A percentile compares a stretch with the other conserved stretches of the same genome.
phyloP scores from a whole-genome alignment of 2,888 invertebrate genomes.

The Mayetiola destructor region DNA sequence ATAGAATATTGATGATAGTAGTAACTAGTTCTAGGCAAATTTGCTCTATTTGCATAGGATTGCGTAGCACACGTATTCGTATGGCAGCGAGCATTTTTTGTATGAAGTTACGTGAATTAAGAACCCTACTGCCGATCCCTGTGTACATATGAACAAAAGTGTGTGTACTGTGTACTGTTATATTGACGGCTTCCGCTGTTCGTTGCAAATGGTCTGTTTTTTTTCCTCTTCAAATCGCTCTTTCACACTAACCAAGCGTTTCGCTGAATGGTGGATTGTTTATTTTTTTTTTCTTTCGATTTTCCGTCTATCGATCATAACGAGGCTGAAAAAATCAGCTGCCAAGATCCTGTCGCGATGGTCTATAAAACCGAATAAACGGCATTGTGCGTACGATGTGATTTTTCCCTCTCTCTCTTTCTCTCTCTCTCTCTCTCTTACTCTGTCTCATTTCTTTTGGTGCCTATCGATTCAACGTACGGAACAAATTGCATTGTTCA shows the following conservation, averaged over 20 bases:
- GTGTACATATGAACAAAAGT: not conserved
- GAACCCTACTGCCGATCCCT: no score
- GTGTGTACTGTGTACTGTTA: not conserved
- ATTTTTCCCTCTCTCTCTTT: not conserved
- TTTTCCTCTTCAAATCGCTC: no score
- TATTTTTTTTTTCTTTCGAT: not conserved
- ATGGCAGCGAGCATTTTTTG: no score
- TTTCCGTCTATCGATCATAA: not conserved
- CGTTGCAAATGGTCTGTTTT: no score
- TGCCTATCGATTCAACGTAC: not conserved
- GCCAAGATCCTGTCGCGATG: not conserved
- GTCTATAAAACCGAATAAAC: not conserved
- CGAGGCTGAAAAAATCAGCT: constrained; percentile 8
- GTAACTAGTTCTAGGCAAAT: no score
- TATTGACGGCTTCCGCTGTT: no score
- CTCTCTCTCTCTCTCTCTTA: not conserved
- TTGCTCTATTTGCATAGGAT: no score
- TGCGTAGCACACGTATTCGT: no score
- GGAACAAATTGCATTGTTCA: constrained; percentile 1
- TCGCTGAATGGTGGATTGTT: not conserved
- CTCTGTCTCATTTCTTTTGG: not conserved
- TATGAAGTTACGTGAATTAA: no score
- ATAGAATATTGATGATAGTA: no score
- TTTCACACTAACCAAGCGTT: not conserved
- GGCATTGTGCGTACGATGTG: not conserved